These are phyloP conservation scores for Ophonus ardosiacus DNA, from an alignment of 2,888 invertebrate genomes.

Conservation along the genomic window DNA sequence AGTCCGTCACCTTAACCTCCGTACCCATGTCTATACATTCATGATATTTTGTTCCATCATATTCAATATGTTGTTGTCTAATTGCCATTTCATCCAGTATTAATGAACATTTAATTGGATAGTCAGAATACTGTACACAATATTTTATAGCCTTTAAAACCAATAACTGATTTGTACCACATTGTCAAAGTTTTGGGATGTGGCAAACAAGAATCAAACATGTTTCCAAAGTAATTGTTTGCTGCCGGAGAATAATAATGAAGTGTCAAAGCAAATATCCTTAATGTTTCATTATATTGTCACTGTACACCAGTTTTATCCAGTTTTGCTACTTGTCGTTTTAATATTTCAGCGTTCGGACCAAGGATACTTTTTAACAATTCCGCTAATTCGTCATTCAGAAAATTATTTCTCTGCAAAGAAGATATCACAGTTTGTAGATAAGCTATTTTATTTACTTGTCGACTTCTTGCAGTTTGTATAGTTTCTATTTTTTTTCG, in stretches of 20 bases:
- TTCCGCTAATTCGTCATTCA: not conserved
- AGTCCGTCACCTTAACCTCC: too few species aligned
- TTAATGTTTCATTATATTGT: not conserved
- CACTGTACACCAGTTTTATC: not conserved
- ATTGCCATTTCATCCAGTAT: too few species aligned
- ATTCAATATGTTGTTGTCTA: too few species aligned
- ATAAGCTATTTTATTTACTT: not conserved
- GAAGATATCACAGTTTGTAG: not conserved
- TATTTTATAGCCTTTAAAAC: too few species aligned
- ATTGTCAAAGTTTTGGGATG: too few species aligned
- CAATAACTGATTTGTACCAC: too few species aligned
- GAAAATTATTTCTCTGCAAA: not conserved
- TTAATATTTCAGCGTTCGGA: slow-evolving; percentile 4
- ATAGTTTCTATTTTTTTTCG: too few species aligned
- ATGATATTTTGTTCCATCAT: too few species aligned
- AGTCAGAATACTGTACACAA: too few species aligned
- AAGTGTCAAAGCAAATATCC: not conserved
- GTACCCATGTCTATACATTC: too few species aligned
- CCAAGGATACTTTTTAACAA: not conserved
- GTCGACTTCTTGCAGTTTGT: not conserved
- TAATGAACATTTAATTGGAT: too few species aligned
- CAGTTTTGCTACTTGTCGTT: not conserved
- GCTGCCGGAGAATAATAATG: not conserved
- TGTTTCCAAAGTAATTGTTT: not conserved
- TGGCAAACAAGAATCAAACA: too few species aligned